Evolutionary conservation across 2,797 vertebrate genomes (phyloP), one percentile per base, ranked within the genome.

Genomic region (Pipistrellus nathusii): DNA sequence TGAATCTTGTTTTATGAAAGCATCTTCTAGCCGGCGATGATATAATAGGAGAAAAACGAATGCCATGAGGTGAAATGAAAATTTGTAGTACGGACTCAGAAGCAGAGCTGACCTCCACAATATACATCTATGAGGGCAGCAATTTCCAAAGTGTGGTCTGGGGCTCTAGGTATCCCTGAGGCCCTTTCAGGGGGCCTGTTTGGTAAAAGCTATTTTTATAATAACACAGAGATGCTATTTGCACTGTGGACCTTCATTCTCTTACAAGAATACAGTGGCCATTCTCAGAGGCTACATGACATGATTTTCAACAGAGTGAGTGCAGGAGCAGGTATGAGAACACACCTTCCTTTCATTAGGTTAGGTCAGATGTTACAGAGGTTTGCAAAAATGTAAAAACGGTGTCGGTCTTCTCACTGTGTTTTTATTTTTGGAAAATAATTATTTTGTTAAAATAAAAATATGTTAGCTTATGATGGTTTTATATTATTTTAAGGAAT

Each of bases 401-500:
- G 32, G 35, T 55, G 23, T 35, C 30, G 9, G 21, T 73, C 35
- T 82, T 87, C 17, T 75, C 30, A 81, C 15, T 53, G 32, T 6
- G 0, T 51, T 85, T 72, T 78, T 59, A 23, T 51, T 62, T 62
- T 73, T 11, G 55, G 15, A 51, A 73, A 81, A 21, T 32, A 23
- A n/a, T 68, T 32, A 64, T 10, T 64, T 57, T 38, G 62, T 80
- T 21, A 27, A 57, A 35, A 87, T 53, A 44, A 38, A 81, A 73
- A 53, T 80, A 48, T n/a, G 4, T 73, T 66, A 66, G n/a, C 71
- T 46, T 93, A 30, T 38, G 83, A 57, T 25, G 57, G 27, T 25
- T 57, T 83, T 88, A 82, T 66, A 57, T 55, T 93, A 93, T 38
- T 81, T 78, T 62, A 25, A 83, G 46, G 5, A 82, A 73, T 82